A percentile compares a stretch with the other conserved stretches of the same genome.
These are phyloP conservation scores for Phodopus roborovskii DNA, from an alignment of 2,113 vertebrate species.

Conservation along the genomic window DNA sequence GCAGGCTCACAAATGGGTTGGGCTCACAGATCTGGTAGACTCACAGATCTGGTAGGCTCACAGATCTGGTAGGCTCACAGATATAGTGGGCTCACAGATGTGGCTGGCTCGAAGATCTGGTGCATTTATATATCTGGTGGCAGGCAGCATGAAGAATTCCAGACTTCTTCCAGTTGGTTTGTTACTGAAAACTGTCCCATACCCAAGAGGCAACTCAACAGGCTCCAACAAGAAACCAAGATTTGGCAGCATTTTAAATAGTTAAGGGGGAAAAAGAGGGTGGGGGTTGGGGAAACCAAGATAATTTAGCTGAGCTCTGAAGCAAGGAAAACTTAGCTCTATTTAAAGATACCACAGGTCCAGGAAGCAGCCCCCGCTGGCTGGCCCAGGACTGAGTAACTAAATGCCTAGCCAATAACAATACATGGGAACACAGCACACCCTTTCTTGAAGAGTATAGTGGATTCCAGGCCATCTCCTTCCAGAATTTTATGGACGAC, in stretches of 20 bases:
- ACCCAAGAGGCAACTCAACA: conserved; percentile 52
- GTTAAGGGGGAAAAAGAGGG: neutral
- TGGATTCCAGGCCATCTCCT: conserved; percentile 38
- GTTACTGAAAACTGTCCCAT: conserved; percentile 30
- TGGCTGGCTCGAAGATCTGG: neutral
- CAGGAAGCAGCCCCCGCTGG: conserved; percentile 76
- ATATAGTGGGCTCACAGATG: neutral
- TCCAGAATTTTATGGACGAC: conserved; percentile 24
- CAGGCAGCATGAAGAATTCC: neutral
- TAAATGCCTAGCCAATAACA: conserved; percentile 72
- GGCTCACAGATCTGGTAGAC: no score
- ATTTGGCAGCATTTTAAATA: conserved; percentile 62
- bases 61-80: neutral
- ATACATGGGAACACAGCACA: conserved; percentile 53
- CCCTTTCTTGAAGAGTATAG: neutral
- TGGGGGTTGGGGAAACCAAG: neutral
- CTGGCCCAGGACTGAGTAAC: conserved; percentile 57
- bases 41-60: no score
- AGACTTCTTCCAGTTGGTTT: conserved; percentile 10
- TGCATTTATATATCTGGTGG: neutral
- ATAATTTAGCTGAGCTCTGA: conserved; percentile 33
- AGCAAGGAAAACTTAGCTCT: conserved; percentile 70
- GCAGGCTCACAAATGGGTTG: no score
- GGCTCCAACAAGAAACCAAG: conserved; percentile 71
- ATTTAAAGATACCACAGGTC: conserved; percentile 81